These are phyloP conservation scores for Lithobates pipiens DNA, from an alignment of 2,797 vertebrate species.

Conservation along the genomic window DNA sequence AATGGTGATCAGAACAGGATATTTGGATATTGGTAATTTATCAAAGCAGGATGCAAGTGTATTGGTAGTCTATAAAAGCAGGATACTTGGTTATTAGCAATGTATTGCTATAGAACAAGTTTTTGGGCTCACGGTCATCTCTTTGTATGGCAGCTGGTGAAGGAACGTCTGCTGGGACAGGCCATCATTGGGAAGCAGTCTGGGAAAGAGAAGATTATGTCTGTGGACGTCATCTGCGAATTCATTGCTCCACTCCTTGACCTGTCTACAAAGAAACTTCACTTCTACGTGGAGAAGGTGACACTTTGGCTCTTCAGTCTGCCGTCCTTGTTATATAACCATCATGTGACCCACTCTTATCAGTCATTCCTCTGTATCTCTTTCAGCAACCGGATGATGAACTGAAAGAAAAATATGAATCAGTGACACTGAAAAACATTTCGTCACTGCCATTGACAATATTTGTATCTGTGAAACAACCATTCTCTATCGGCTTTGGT, in stretches of 20 bases:
- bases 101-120: too few species aligned
- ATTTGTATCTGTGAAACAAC: constrained; percentile 73
- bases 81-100: not conserved
- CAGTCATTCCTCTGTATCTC: not conserved
- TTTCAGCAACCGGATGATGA: constrained; percentile 73
- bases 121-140: not conserved
- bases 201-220: constrained; percentile 76
- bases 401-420: constrained; percentile 75
- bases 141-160: constrained; percentile 75
- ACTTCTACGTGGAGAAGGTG: constrained; percentile 86
- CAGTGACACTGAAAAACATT: constrained; percentile 81
- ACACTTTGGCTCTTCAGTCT: constrained; percentile 46
- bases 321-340: not conserved
- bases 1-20: not conserved
- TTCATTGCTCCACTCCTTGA: constrained; percentile 82
- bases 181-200: constrained; percentile 74
- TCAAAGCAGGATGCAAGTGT: not conserved
- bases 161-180: constrained; percentile 81
- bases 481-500: constrained; percentile 78
- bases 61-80: not conserved
- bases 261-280: constrained; percentile 78
- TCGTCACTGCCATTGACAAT: constrained; percentile 79
- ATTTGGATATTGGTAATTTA: too few species aligned
- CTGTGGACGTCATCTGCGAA: constrained; percentile 78
- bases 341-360: too few species aligned